Evolutionary conservation across 2,797 vertebrate species (phyloP).

Genomic region (Leptoclinus maculatus): DNA sequence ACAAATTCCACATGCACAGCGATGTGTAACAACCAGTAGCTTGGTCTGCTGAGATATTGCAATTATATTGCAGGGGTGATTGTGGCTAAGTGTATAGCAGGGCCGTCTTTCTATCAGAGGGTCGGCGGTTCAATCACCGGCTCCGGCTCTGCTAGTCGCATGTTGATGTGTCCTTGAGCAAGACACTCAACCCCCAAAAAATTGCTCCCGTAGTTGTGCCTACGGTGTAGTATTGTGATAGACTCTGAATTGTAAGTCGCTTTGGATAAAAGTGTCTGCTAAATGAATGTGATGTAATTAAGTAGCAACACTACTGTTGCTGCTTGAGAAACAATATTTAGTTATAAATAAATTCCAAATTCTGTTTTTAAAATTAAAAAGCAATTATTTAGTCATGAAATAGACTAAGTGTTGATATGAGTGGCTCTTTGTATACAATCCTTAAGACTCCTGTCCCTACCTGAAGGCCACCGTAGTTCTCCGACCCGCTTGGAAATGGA

Average conservation of each 20-base stretch:
- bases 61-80: neutral
- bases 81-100: too few relatives aligned
- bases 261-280: too few relatives aligned
- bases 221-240: too few relatives aligned
- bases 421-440: neutral
- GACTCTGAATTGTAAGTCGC: too few relatives aligned
- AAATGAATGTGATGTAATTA: too few relatives aligned
- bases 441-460: neutral
- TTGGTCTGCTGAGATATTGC: slow-evolving; percentile 10
- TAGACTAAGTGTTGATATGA: neutral
- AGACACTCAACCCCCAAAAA: too few relatives aligned
- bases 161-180: too few relatives aligned
- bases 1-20: neutral
- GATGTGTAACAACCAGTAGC: slow-evolving; percentile 11
- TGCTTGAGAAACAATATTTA: neutral
- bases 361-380: neutral
- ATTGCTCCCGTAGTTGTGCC: too few relatives aligned
- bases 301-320: too few relatives aligned
- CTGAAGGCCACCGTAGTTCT: neutral
- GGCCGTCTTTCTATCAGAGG: too few relatives aligned
- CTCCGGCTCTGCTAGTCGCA: too few relatives aligned
- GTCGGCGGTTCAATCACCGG: too few relatives aligned
- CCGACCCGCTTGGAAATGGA: neutral
- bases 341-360: neutral
- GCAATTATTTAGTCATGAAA: neutral